phyloP scores from a whole-genome alignment of 1,140 invertebrate genomes.

The Zaprionus davidi region DNA sequence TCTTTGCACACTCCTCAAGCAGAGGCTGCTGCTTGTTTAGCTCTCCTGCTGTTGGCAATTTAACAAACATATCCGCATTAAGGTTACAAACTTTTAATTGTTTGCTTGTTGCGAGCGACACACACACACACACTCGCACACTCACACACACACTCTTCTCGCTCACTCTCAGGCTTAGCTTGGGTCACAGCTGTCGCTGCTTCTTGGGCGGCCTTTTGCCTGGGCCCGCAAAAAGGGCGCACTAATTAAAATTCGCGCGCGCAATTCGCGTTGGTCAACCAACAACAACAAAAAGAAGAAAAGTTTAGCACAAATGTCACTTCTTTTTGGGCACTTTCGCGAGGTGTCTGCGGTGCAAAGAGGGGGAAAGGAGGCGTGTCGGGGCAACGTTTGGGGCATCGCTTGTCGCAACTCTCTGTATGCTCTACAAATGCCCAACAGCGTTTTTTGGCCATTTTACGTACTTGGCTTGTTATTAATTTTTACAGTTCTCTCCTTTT shows the following conservation, averaged over 20 bases:
- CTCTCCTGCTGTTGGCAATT: slow-evolving; percentile 70
- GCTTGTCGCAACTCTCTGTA: slow-evolving; percentile 29
- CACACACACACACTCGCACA: slow-evolving; percentile 30
- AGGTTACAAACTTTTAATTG: slow-evolving; percentile 83
- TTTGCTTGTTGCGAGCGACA: slow-evolving; percentile 74
- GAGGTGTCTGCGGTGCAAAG: not conserved
- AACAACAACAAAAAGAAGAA: slow-evolving; percentile 29
- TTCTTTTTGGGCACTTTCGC: slow-evolving; percentile 68
- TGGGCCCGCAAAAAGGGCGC: slow-evolving; percentile 39
- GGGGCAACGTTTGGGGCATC: not conserved
- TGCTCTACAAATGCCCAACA: slow-evolving; percentile 64
- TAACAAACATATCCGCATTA: slow-evolving; percentile 83
- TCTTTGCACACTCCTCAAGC: not conserved
- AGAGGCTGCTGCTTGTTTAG: slow-evolving; percentile 26
- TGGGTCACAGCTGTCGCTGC: slow-evolving; percentile 63
- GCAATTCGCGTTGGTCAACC: slow-evolving; percentile 80
- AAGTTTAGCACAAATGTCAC: slow-evolving; percentile 74
- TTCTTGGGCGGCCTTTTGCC: slow-evolving; percentile 25
- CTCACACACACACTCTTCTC: slow-evolving; percentile 13
- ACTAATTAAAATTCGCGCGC: slow-evolving; percentile 82
- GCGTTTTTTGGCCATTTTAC: slow-evolving; percentile 60
- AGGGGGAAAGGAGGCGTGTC: not conserved
- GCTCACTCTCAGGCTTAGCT: not conserved
- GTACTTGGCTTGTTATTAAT: slow-evolving; percentile 66
- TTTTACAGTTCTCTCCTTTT: slow-evolving; percentile 28